Conservation (phyloP, 2,113 vertebrate species). For the Peucedramus taeniatus region DNA sequence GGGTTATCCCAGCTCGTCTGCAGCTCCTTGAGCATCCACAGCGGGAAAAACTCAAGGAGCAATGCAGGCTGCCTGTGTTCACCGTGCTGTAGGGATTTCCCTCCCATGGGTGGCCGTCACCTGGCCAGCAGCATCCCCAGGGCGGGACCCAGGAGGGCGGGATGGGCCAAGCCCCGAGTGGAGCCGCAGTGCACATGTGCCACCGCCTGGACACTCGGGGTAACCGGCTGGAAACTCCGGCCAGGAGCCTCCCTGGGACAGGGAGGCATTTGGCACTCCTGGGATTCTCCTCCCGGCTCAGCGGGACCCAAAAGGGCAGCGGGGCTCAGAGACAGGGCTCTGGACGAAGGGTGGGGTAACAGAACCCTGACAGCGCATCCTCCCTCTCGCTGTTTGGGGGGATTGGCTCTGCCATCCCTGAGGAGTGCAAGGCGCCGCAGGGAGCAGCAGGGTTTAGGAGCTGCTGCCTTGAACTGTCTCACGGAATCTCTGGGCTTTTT, state of each 20-base stretch:
- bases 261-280: background rate
- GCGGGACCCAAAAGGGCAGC: rapidly evolving
- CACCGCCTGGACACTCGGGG: conserved; percentile 37
- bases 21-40: background rate
- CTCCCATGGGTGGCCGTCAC: rapidly evolving
- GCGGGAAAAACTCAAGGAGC: background rate
- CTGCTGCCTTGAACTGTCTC: background rate
- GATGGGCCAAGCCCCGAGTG: rapidly evolving
- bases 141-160: background rate
- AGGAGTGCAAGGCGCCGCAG: rapidly evolving
- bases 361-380: background rate
- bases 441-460: background rate
- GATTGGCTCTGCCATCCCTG: rapidly evolving
- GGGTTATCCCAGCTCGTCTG: background rate
- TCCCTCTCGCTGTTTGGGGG: rapidly evolving
- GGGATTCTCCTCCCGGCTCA: background rate
- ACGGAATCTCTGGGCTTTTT: background rate
- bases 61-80: rapidly evolving
- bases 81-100: background rate
- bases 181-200: conserved; percentile 24
- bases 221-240: background rate
- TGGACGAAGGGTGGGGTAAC: background rate
- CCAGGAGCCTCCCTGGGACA: background rate
- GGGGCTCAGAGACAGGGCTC: background rate
- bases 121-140: background rate